Evolutionary conservation across 1,140 invertebrate genomes (phyloP), one percentile per base, ranked within the genome.

Genomic region (Meloidogyne floridensis): DNA sequence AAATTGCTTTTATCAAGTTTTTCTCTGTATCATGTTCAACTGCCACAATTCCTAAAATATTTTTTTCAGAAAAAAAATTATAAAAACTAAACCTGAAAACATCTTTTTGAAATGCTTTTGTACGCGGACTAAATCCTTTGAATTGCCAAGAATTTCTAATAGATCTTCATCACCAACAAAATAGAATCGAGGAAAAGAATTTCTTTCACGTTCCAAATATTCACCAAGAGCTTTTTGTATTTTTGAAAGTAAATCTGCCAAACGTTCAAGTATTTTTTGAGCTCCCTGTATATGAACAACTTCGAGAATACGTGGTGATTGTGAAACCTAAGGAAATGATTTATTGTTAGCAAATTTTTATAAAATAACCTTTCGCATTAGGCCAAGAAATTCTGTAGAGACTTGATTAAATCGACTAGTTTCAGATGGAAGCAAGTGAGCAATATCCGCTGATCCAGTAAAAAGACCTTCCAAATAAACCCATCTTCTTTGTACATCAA

Each of bases 21-120:
- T 95, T 95, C 86, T 98, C 96, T 85, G 98, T 96, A 88, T 96
- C 97, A 20, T 98, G 91, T 9, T 98, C 92, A 80, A 99, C 97
- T 6, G 96, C 93, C 15, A 95, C 93, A 42, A 99, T 95, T 43
- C 98, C 98, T 79, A 98, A 97, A 92, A 99, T 99, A 97, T 99
- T 99, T 92, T 99, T 99, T 91, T 99, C 99, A 92, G 99, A 98
- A 91, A 99, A 98, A 90, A 99, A 99, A 90, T 99, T 91, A 75
- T 97, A 93, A 0, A 95, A 94, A 32, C 32, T 32, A 99, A 94
- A 91, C 99, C 99, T 79, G 98, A 97, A 92, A 99, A 99, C 98
- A 99, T 99, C 92, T 99, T 99, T 91, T 99, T 99, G 92, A 99
- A 98, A 91, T 99, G 98, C 90, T 99, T 99, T 90, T 99, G 98